phyloP scores from a whole-genome alignment of 1,140 invertebrate species.

The Lycorma delicatula region DNA sequence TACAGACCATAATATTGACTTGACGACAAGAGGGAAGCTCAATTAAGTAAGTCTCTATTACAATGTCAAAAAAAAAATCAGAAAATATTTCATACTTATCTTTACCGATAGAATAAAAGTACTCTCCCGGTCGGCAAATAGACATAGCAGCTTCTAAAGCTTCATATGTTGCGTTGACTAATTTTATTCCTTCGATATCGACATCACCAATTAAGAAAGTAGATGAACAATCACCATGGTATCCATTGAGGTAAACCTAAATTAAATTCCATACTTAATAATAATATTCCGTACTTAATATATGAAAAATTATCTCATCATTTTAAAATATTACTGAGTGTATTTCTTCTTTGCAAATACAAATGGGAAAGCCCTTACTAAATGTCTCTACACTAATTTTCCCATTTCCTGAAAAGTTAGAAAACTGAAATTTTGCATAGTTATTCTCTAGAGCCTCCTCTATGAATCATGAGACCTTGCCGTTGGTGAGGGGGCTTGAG shows the following conservation, averaged over 20 bases:
- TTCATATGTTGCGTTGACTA: slow-evolving; percentile 59
- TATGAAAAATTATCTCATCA: not conserved
- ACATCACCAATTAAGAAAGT: slow-evolving; percentile 78
- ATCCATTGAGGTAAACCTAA: slow-evolving; percentile 75
- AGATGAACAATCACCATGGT: slow-evolving; percentile 87
- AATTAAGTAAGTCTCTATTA: too few relatives aligned
- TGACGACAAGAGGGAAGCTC: too few relatives aligned
- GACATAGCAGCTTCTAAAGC: slow-evolving; percentile 66
- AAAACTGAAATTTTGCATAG: too few relatives aligned
- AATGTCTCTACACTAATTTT: not conserved
- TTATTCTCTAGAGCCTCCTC: too few relatives aligned
- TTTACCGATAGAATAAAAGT: slow-evolving; percentile 67
- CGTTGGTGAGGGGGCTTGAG: too few relatives aligned
- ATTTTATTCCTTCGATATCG: slow-evolving; percentile 56
- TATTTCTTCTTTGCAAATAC: not conserved
- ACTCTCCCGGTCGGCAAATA: slow-evolving; percentile 64
- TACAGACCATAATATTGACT: too few relatives aligned
- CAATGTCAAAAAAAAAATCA: too few relatives aligned
- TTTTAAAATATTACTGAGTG: not conserved
- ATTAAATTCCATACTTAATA: slow-evolving; percentile 29
- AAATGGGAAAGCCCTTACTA: not conserved
- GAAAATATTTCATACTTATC: not conserved
- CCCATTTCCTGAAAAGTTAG: too few relatives aligned
- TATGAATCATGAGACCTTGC: too few relatives aligned
- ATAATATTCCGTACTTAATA: too few relatives aligned